A percentile compares a stretch with the other conserved stretches of the same genome.
These are phyloP conservation scores for Tribolium madens DNA, from an alignment of 1,140 invertebrate species.

Conservation along the genomic window DNA sequence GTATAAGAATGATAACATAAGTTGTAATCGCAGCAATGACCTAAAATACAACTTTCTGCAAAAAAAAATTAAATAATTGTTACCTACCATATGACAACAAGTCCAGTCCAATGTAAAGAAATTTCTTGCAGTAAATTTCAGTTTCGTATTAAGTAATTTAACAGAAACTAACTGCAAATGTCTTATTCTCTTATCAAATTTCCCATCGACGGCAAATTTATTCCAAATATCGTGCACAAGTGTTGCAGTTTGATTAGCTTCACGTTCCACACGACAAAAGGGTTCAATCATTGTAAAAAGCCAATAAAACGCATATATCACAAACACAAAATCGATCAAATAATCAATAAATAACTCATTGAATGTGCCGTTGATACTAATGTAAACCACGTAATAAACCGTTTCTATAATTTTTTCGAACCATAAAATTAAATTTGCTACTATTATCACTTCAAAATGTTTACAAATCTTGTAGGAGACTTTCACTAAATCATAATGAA, in stretches of 20 bases:
- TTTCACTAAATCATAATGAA: not conserved
- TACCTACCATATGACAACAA: not conserved
- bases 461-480: not conserved
- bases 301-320: not conserved
- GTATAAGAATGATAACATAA: not conserved
- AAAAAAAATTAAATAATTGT: not conserved
- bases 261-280: not conserved
- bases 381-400: not conserved
- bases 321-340: not conserved
- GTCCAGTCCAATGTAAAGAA: slow-evolving; percentile 9
- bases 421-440: not conserved
- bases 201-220: not conserved
- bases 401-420: slow-evolving; percentile 3
- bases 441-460: not conserved
- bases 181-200: not conserved
- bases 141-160: not conserved
- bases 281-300: not conserved
- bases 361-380: not conserved
- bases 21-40: slow-evolving; percentile 1
- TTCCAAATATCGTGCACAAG: slow-evolving; percentile 14
- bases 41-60: not conserved
- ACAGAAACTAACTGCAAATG: not conserved
- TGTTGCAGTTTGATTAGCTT: slow-evolving; percentile 1
- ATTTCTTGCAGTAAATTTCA: not conserved
- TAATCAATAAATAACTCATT: not conserved